Evolutionary conservation across 2,113 vertebrate species (phyloP), one percentile per base, ranked within the genome.

Genomic region (Chloroceryle aenea): DNA sequence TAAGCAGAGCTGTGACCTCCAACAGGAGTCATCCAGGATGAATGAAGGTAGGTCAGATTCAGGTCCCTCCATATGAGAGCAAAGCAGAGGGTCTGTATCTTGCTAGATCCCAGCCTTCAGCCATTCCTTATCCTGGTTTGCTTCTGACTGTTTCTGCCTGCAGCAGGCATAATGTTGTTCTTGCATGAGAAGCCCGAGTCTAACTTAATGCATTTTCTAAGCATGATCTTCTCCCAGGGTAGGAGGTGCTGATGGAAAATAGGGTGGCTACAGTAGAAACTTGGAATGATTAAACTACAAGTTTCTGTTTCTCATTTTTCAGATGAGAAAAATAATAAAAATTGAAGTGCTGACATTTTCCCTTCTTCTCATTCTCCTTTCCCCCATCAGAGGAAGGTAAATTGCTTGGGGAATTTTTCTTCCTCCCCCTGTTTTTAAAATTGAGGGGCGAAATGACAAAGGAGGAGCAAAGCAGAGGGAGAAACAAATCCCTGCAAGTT

Each of bases 11-110:
- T 36, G 30, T 43, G 40, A 47, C 47, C 34, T 89, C 30, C 1
- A 4, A 29, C 8, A 23, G 47, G 61, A 71, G n/a, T 34, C 26
- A 20, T 19, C 25, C 0, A 1, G 36, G 21, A 36, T 2, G 4
- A 6, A 2, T 15, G 27, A 11, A 34, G 25, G 17, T 6, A 27
- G 32, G 42, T 42, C 40, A 50, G 47, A 38, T 43, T 9, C 66
- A 32, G n/a, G n/a, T 66, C 30, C 25, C 30, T 43, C 22, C 26
- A 5, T 10, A n/a, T 22, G 9, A 73, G 40, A 36, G 26, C 15
- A 48, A 78, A 62, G 38, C n/a, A 59, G 55, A 56, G 30, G 4
- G 17, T 50, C 55, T 71, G n/a, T 68, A 40, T 42, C 42, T 18
- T 63, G 9, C 2, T 48, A 32, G 29, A 34, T 58, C 21, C 68